Evolutionary conservation across 2,888 invertebrate genomes (phyloP), one percentile per base, ranked within the genome.

Genomic region (Rotaria socialis): DNA sequence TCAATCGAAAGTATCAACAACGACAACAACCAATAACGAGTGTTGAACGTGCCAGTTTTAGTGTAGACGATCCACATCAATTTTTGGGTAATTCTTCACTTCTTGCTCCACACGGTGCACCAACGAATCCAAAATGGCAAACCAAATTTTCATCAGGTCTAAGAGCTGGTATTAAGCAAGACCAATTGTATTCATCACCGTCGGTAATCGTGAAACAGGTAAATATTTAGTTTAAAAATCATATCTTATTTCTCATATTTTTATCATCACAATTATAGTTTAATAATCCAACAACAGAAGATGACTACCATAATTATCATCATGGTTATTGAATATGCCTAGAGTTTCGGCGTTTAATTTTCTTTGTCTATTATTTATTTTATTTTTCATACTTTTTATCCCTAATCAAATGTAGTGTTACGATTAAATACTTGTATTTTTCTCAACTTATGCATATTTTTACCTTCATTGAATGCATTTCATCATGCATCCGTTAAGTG

Each of bases 71-170:
- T 80, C 5, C 80, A n/a, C 43, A 47, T n/a, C 24, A 80, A 47
- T 47, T 47, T 47, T 2, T 47, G 22, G 47, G 47, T 14, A 47
- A 80, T 80, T 24, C 80, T 47, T 24, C 80, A 47, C 47, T 19
- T 47, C 24, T 80, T 24, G 80, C 80, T 47, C 80, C 80, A 47
- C 80, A 80, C n/a, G 80, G 80, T 11, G 80, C 47, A 80, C 80
- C 80, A 24, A 10, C 80, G 7, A 80, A 80, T 47, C 80, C 80
- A 24, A 80, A 80, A 47, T 80, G 80, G 80, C 80, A 80, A 43
- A 80, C 80, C 22, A 67, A 67, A 35, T 80, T 47, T 80, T 47
- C 80, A 47, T 47, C 80, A 4, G 80, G 80, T 80, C 7, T 67
- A 67, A 35, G 19, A 35, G 67, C 35, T 5, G 35, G 67, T 67